Conservation (phyloP, 1,140 invertebrate species). For the Steinernema feltiae region DNA sequence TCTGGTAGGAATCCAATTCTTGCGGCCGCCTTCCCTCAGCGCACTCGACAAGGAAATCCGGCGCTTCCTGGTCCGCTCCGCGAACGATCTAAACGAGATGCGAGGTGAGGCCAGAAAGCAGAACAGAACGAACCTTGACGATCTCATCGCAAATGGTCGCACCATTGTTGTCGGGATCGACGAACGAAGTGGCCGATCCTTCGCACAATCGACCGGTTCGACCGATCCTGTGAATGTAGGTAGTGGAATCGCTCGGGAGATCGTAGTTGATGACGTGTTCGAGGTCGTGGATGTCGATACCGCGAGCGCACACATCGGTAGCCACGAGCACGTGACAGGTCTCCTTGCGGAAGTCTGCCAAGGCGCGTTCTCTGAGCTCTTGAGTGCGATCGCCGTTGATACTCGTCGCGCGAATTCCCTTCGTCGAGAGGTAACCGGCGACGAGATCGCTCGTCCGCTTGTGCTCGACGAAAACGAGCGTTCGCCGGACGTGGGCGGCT, state of each 20-base stretch:
- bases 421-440: conserved; percentile 61
- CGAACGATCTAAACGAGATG: background rate
- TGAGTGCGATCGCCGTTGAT: conserved; percentile 68
- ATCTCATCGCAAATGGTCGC: conserved; percentile 14
- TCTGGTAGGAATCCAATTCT: background rate
- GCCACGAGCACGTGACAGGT: background rate
- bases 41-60: background rate
- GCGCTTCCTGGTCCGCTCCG: background rate
- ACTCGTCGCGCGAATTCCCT: conserved; percentile 71
- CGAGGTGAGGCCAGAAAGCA: background rate
- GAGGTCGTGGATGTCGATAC: conserved; percentile 71
- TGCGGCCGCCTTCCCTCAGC: background rate
- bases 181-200: conserved; percentile 83
- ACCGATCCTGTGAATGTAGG: conserved; percentile 90
- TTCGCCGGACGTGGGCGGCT: background rate
- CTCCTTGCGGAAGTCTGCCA: background rate
- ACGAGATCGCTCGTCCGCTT: background rate
- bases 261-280: conserved; percentile 86
- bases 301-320: background rate
- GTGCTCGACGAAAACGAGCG: background rate
- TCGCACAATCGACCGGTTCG: conserved; percentile 88
- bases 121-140: background rate
- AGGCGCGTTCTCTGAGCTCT: background rate
- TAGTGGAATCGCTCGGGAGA: conserved; percentile 74
- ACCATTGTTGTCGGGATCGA: conserved; percentile 66